Base-by-base conservation (phyloP, 2,888 invertebrate species). In the Hirtodrosophila confusa region DNA sequence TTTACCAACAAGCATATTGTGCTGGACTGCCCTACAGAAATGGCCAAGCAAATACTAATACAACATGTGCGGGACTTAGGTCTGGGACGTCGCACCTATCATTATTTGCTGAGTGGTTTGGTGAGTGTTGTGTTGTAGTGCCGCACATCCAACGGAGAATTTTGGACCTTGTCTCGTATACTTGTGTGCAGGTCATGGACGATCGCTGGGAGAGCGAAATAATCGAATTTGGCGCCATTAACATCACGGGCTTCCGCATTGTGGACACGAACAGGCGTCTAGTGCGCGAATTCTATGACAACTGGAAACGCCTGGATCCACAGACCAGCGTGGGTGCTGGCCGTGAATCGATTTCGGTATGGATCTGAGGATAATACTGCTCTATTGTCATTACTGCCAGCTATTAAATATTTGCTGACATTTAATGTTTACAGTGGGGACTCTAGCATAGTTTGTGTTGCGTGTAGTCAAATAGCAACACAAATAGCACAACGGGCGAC, bases 181-280 rank as follows among this genome's bases (percentile, higher is more conserved):
- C 5, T 31, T 9, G 31, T 31, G 31, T 35, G 43, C 75, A 97
- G 97, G 97, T 97, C 91, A 97, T 98, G 97, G 97, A 98, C 92
- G 98, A 98, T 92, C 95, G 97, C 90, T 97, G 97, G 96, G 97
- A 98, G 90, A 96, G 95, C 89, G 97, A 97, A 93, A 96, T 98
- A 87, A 96, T 96, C 88, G 98, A 98, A 93, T 98, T 97, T 91
- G 99, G 99, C 47, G 99, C 99, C 83, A 97, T 99, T 89, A 99
- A 99, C 93, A 98, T 99, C 87, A 99, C 99, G 23, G 99, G 99
- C 64, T 99, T 99, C 92, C 96, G 98, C 83, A 96, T 99, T 89
- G 95, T 99, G 74, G 97, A 98, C 92, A 94, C 94, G 80, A 94
- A 95, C 78, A 94, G 96, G 88, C 95, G 95, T 88, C 94, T 95